Base-by-base conservation (phyloP, 1,140 invertebrate species). In the Ceratoteleas bidentatus region DNA sequence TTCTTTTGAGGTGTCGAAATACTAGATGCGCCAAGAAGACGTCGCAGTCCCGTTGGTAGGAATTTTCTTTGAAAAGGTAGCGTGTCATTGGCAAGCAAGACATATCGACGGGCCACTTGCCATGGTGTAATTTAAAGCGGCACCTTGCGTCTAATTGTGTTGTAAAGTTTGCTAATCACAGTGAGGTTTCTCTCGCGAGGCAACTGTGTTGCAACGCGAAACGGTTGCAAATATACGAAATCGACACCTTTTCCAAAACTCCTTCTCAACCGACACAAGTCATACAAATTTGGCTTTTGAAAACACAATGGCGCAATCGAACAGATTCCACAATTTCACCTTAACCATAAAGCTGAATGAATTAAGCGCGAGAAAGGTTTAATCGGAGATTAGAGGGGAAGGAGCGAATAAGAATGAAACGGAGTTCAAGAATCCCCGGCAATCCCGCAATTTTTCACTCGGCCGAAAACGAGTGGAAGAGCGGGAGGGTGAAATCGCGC, bases 121-220 rank as follows among this genome's bases (percentile, higher is more conserved):
- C 36, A 47, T 66, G n/a, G 11, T 58, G 58, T 58, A 77, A 77
- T 70, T 77, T 64, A 36, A 77, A 69, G 58, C 50, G 52, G 60
- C 75, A 52, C 65, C 57, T 78, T 70, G 40, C 45, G 24, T 78
- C 57, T 78, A 78, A 78, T 78, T 65, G 75, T 47, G 13, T 60
- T 57, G 50, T 65, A 52, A 70, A 70, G 58, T 70, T 78, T 78
- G 58, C 60, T 78, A 78, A 78, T 78, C 75, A 40, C 65, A 62
- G 54, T 32, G 64, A 5, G 49, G 64, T 69, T 76, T 76, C 56
- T 49, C 57, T 53, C 43, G 16, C 13, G 16, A 38, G 62, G 62
- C 56, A 64, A 64, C 74, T 16, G 49, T 24, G 38, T 33, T 24
- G 24, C 24, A 24, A 38, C 7, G 33, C 34, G 47, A 33, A 70